Evolutionary conservation across 2,113 vertebrate species (phyloP).

Genomic region (Colistium nudipinnis): DNA sequence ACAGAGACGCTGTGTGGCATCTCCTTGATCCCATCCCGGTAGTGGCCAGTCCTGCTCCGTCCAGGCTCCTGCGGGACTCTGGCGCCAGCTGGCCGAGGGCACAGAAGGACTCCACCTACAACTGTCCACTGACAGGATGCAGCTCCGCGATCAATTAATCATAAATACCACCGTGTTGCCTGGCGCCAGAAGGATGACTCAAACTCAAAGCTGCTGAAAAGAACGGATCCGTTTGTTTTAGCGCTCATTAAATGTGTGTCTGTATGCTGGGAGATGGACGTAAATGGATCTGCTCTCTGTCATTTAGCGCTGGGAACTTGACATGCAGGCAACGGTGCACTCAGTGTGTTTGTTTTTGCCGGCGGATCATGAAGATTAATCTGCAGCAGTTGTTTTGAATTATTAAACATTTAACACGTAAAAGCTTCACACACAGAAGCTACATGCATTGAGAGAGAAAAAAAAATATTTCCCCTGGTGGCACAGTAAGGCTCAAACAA

Average conservation of each 20-base stretch:
- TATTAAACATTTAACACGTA: too few species aligned
- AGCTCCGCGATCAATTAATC: slow-evolving; percentile 50
- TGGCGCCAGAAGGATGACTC: slow-evolving; percentile 14
- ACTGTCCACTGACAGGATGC: slow-evolving; percentile 18
- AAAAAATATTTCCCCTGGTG: too few species aligned
- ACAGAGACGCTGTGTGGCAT: slow-evolving; percentile 37
- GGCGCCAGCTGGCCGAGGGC: slow-evolving; percentile 59
- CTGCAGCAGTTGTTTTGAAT: too few species aligned
- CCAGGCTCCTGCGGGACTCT: slow-evolving; percentile 29
- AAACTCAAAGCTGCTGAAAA: too few species aligned
- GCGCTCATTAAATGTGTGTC: too few species aligned
- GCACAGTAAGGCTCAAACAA: too few species aligned
- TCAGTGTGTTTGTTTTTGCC: too few species aligned
- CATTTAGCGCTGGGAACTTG: too few species aligned
- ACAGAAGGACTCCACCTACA: slow-evolving; percentile 53
- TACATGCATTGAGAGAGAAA: too few species aligned
- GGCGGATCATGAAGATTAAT: too few species aligned
- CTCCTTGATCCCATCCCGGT: slow-evolving; percentile 31
- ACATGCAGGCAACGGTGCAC: too few species aligned
- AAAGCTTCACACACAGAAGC: background rate
- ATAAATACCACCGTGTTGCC: slow-evolving; percentile 26
- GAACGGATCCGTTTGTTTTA: too few species aligned
- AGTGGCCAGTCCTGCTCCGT: slow-evolving; percentile 41
- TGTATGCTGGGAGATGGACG: background rate
- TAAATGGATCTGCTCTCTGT: background rate